A percentile compares a stretch with the other conserved stretches of the same genome.
Conservation (phyloP, 2,888 invertebrate species). For the Melieria crassipennis region DNA sequence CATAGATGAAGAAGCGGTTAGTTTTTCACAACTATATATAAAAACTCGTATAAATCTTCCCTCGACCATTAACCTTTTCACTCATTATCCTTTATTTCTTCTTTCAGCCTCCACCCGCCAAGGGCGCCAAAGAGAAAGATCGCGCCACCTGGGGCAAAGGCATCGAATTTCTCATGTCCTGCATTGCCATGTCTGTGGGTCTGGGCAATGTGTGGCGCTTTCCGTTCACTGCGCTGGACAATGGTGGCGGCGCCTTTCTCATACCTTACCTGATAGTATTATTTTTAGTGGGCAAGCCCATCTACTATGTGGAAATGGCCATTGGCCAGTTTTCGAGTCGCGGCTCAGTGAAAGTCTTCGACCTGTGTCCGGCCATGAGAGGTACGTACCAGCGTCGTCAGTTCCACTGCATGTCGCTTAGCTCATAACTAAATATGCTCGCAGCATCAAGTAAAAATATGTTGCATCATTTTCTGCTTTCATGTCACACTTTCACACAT, state of each 20-base stretch:
- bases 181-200: conserved; percentile 72
- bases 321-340: conserved; percentile 79
- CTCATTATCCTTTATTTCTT: neutral
- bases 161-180: conserved; percentile 64
- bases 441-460: neutral
- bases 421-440: too few relatives aligned
- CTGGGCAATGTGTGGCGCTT: conserved; percentile 77
- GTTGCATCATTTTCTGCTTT: neutral
- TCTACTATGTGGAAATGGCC: conserved; percentile 79
- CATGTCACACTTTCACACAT: neutral
- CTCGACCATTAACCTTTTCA: neutral
- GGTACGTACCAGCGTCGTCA: conserved; percentile 66
- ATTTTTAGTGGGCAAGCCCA: conserved; percentile 73
- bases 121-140: conserved; percentile 42
- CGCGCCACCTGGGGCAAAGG: conserved; percentile 65
- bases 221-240: conserved; percentile 74
- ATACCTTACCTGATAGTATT: conserved; percentile 74
- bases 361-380: conserved; percentile 76
- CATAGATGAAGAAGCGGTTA: conserved; percentile 26
- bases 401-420: conserved; percentile 5
- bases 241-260: conserved; percentile 76
- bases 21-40: neutral
- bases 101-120: conserved; percentile 24
- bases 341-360: conserved; percentile 75
- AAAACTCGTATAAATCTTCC: neutral